phyloP scores from a whole-genome alignment of 2,888 invertebrate species.

The Trimorus sp. region DNA sequence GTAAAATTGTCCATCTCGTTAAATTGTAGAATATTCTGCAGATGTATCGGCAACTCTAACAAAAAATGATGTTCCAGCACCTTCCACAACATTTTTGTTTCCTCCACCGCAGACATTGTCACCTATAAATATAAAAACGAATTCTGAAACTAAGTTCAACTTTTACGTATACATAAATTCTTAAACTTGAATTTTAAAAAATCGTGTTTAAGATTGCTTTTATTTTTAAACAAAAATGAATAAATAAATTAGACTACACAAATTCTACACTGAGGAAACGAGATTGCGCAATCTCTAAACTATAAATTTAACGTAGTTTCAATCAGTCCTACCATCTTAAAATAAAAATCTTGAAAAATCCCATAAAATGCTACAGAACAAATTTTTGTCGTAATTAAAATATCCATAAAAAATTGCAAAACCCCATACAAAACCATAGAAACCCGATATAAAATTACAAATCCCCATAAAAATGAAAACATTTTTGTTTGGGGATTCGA shows the following conservation, averaged over 20 bases:
- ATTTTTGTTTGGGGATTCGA: too few relatives aligned
- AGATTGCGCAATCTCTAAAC: too few relatives aligned
- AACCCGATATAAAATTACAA: too few relatives aligned
- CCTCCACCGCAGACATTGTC: neutral
- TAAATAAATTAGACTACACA: neutral
- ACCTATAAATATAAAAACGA: neutral
- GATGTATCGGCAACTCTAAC: neutral
- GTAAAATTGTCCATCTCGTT: neutral
- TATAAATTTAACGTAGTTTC: too few relatives aligned
- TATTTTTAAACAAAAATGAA: neutral
- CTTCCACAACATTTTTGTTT: neutral
- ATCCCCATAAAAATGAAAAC: too few relatives aligned
- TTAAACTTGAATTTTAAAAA: neutral
- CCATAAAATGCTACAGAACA: too few relatives aligned
- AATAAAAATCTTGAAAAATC: too few relatives aligned
- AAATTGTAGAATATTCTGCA: neutral
- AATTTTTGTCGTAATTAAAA: too few relatives aligned
- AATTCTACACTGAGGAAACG: neutral
- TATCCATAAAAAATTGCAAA: too few relatives aligned
- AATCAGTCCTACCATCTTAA: too few relatives aligned
- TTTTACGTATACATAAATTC: neutral
- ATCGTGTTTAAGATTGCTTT: neutral
- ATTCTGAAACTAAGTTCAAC: slow-evolving; percentile 1
- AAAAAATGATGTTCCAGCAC: too few relatives aligned
- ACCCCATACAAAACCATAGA: too few relatives aligned